phyloP scores from a whole-genome alignment of 2,888 invertebrate species.

The Lapara coniferarum region DNA sequence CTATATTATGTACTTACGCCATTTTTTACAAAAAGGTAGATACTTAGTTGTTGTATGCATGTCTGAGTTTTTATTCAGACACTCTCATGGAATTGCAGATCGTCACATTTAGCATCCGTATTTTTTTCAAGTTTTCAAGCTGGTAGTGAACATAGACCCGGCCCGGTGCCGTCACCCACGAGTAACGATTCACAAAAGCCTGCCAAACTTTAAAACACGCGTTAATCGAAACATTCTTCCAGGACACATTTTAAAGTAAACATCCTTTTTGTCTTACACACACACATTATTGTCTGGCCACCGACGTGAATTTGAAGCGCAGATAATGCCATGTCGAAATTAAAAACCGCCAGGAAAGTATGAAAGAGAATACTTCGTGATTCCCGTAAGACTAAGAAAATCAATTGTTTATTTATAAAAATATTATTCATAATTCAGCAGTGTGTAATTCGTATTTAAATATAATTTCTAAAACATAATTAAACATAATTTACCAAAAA shows the following conservation, averaged over 20 bases:
- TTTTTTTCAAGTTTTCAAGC: not conserved
- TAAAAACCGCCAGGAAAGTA: not conserved
- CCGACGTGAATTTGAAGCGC: not conserved
- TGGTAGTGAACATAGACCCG: not conserved
- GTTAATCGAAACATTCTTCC: constrained; percentile 1
- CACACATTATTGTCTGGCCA: not conserved
- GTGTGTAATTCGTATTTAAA: too few species aligned
- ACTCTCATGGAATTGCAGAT: not conserved
- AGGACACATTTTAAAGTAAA: not conserved
- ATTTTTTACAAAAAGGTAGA: too few species aligned
- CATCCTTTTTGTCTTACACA: not conserved
- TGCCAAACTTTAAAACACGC: not conserved
- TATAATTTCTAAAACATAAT: too few species aligned
- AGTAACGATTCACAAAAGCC: constrained; percentile 4
- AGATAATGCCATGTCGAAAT: not conserved
- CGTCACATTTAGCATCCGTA: not conserved
- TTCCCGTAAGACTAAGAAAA: too few species aligned
- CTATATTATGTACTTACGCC: too few species aligned
- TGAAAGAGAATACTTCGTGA: not conserved
- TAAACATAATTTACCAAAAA: too few species aligned
- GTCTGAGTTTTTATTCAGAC: not conserved
- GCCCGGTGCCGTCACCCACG: not conserved
- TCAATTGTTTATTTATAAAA: too few species aligned
- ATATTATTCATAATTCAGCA: too few species aligned
- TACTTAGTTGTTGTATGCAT: too few species aligned